Evolutionary conservation across 2,888 invertebrate genomes (phyloP), one percentile per base, ranked within the genome.

Genomic region (Sthenelais limicola): DNA sequence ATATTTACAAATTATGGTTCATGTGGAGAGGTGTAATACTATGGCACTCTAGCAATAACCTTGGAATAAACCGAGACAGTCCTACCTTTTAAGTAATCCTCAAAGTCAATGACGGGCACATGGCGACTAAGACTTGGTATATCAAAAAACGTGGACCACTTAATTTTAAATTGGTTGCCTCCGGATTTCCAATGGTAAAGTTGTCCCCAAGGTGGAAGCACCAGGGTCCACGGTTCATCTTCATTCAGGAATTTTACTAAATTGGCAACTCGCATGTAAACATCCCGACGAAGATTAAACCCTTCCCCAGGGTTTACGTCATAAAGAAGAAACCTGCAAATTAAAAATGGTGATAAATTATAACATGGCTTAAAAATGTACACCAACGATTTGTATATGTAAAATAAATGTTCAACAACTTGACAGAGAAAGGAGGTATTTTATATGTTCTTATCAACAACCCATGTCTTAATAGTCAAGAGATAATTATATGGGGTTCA

Each of bases 271-370:
- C 98, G 91, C 90, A 98, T 93, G 84, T 96, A 98, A 1, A 99
- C 98, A 90, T 99, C 98, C 43, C 98, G 91, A 21, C 97, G 91
- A 76, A 99, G 90, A 89, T 99, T 99, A 85, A 99, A 99, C 0
- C 99, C 99, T 90, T 99, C 98, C 0, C 94, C 93, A 1, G 93
- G 93, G 89, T 98, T 98, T 0, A 98, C 93, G 85, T 97, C 96
- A 88, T 97, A 99, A 66, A 98, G 90, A 71, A 98, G 88, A 83
- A 93, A 95, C 82, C 94, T 96, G 43, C n/a, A n/a, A n/a, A n/a
- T n/a, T n/a, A n/a, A n/a, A n/a, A n/a, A n/a, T n/a, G n/a, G n/a
- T n/a, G n/a, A n/a, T n/a, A n/a, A n/a, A n/a, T n/a, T n/a, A n/a
- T n/a, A n/a, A n/a, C n/a, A n/a, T n/a, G n/a, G n/a, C n/a, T n/a